Evolutionary conservation across 2,888 invertebrate species (phyloP).

Genomic region (Habrosyne pyritoides): DNA sequence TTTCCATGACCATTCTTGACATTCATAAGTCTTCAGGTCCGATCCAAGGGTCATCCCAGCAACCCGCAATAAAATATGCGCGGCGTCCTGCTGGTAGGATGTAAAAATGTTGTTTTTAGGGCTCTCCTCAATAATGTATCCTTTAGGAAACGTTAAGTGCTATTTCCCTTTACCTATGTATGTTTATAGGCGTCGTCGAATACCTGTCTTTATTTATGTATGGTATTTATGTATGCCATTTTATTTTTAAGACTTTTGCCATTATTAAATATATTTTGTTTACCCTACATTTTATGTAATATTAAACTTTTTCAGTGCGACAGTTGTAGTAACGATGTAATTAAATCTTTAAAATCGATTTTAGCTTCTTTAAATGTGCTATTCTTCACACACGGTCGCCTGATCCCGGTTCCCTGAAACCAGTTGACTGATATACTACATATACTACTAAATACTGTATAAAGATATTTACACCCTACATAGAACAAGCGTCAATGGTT

Average conservation of each 20-base stretch:
- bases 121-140: slow-evolving; percentile 76
- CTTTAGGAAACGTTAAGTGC: slow-evolving; percentile 74
- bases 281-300: too few species aligned
- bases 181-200: slow-evolving; percentile 34
- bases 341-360: too few species aligned
- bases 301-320: too few species aligned
- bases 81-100: slow-evolving; percentile 63
- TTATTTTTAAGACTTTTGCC: neutral
- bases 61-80: slow-evolving; percentile 81
- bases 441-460: too few species aligned
- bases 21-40: slow-evolving; percentile 57
- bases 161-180: slow-evolving; percentile 54
- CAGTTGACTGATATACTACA: too few species aligned
- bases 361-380: too few species aligned
- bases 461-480: too few species aligned
- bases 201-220: slow-evolving; percentile 24
- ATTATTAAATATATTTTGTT: neutral
- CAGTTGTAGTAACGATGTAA: too few species aligned
- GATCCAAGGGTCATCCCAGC: slow-evolving; percentile 73
- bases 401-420: too few species aligned
- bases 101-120: slow-evolving; percentile 82
- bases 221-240: neutral
- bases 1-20: neutral
- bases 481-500: too few species aligned
- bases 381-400: too few species aligned